Evolutionary conservation across 2,797 vertebrate genomes (phyloP), one percentile per base, ranked within the genome.

Genomic region (Acanthurus lineatus): DNA sequence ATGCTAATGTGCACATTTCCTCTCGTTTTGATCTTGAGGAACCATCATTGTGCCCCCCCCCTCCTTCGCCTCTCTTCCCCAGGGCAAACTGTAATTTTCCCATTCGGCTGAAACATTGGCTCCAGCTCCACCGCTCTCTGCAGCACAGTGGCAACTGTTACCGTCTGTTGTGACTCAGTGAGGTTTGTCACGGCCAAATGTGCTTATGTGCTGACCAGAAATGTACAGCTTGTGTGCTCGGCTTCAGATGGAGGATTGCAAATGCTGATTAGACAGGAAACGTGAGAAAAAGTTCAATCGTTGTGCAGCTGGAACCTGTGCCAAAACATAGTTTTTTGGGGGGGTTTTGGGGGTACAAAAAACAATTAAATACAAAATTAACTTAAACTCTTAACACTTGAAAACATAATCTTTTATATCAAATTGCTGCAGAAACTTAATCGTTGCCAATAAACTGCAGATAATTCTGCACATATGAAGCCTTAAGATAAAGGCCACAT

Each of bases 101-200:
- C 77, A 66, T 84, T 87, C 40, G 79, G 63, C 84, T 87, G 81
- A 89, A 87, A 81, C 81, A 66, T 70, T 87, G 87, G 81, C 88
- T 77, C 40, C 0, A 51, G 49, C 58, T 63, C 57, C 59, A 64
- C 81, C 62, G 0, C 81, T 85, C 76, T 87, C 82, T 80, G 80
- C 86, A 80, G 79, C 79, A 69, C 77, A 69, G 86, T 81, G 83
- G 85, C 88, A 90, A 90, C 88, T 91, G 82, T 74, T 89, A 69
- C 86, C 77, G 84, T 90, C 89, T 92, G 90, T 81, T 91, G 82
- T 89, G 90, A 92, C 88, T 91, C 88, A 86, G 65, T 84, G 76
- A 88, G 80, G 82, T 85, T 88, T 79, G 83, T 84, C 72, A 20
- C 49, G 81, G 81, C 87, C 92, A 92, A 89, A 86, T 82, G 81